phyloP scores from a whole-genome alignment of 2,113 vertebrate genomes.

The Seriola dumerili region DNA sequence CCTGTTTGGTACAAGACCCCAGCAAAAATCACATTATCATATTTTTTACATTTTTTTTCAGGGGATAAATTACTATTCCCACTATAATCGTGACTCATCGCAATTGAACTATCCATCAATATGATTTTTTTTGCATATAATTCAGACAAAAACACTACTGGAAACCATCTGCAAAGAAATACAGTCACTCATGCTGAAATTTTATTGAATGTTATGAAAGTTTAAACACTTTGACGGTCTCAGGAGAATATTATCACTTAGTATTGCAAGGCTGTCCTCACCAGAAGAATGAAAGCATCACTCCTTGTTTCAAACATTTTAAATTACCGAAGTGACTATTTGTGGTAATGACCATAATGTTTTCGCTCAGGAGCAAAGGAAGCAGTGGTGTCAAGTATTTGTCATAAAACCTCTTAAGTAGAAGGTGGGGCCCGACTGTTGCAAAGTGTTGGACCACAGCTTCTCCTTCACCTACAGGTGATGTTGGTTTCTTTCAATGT shows the following conservation, averaged over 20 bases:
- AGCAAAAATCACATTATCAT: no score
- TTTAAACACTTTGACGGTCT: not conserved
- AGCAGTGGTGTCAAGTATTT: not conserved
- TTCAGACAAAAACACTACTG: not conserved
- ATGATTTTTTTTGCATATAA: no score
- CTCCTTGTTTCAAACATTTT: not conserved
- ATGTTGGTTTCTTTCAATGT: not conserved
- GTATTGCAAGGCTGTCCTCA: no score
- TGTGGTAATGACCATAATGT: not conserved
- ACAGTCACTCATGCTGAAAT: not conserved
- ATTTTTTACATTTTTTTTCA: no score
- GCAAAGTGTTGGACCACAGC: no score
- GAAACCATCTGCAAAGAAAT: not conserved
- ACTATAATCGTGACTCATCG: no score
- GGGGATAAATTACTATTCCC: no score
- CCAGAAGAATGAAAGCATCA: no score
- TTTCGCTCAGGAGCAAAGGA: not conserved
- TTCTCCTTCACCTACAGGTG: no score
- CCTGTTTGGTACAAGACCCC: no score
- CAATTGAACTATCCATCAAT: no score
- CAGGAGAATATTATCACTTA: no score
- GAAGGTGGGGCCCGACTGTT: not conserved
- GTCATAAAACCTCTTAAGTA: not conserved
- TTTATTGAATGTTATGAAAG: not conserved
- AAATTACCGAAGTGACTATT: not conserved